phyloP scores from a whole-genome alignment of 2,888 invertebrate genomes.

The Stenotaenia linearis region DNA sequence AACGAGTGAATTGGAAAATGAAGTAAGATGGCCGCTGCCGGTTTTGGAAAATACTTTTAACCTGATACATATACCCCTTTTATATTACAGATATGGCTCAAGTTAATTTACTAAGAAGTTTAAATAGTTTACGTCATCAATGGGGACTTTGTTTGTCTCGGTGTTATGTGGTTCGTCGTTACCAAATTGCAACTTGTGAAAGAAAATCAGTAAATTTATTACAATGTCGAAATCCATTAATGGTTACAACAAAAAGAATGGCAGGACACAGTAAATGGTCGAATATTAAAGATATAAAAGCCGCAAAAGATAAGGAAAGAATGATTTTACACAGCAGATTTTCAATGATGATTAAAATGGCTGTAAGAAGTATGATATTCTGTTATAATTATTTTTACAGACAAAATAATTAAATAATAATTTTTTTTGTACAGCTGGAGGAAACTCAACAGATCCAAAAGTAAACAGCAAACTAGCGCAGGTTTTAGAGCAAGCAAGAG shows the following conservation, averaged over 20 bases:
- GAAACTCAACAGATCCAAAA: slow-evolving; percentile 57
- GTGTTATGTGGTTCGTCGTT: too few relatives aligned
- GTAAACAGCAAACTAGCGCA: slow-evolving; percentile 56
- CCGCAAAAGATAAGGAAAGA: slow-evolving; percentile 58
- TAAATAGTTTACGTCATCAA: too few relatives aligned
- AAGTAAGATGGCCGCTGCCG: too few relatives aligned
- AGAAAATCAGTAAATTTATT: background rate
- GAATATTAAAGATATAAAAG: slow-evolving; percentile 66
- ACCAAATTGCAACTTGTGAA: too few relatives aligned
- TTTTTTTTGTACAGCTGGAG: slow-evolving; percentile 50
- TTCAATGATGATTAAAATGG: slow-evolving; percentile 55
- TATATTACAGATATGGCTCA: too few relatives aligned
- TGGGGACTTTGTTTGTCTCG: background rate
- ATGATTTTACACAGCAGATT: slow-evolving; percentile 51
- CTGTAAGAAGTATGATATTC: slow-evolving; percentile 56
- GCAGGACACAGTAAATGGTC: slow-evolving; percentile 75
- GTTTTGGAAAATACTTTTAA: too few relatives aligned
- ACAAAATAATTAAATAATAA: background rate
- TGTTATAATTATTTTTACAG: background rate
- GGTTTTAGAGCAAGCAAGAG: slow-evolving; percentile 58
- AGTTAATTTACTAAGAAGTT: too few relatives aligned
- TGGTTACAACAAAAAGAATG: slow-evolving; percentile 35
- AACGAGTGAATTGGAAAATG: too few relatives aligned
- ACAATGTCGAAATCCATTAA: background rate
- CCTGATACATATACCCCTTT: too few relatives aligned